These are phyloP conservation scores for Onychorhynchus coronatus DNA, from an alignment of 2,113 vertebrate genomes.

Conservation along the genomic window DNA sequence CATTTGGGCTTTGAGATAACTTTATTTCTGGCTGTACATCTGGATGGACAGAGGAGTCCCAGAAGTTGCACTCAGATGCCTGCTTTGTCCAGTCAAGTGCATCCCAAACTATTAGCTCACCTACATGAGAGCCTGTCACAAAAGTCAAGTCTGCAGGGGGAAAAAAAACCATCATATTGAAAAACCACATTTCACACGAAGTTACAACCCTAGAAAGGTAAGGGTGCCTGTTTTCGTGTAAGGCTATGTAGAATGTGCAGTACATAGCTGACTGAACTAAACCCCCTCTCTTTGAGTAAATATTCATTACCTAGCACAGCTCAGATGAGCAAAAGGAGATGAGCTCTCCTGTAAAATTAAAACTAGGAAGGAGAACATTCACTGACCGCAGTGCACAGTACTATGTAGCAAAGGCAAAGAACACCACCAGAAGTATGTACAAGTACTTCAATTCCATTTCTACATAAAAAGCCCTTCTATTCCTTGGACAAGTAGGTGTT, in stretches of 20 bases:
- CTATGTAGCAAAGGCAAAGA: background rate
- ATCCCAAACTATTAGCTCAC: slow-evolving; percentile 94
- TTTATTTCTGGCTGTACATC: slow-evolving; percentile 83
- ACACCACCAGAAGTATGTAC: background rate
- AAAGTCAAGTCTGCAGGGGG: slow-evolving; percentile 76
- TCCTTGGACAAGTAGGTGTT: background rate
- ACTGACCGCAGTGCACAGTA: background rate
- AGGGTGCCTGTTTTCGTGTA: background rate
- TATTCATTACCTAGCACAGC: background rate
- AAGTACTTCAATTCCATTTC: background rate
- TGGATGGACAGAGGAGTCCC: slow-evolving; percentile 78
- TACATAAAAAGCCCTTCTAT: background rate
- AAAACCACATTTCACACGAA: background rate
- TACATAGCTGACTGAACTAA: background rate
- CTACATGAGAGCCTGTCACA: slow-evolving; percentile 88
- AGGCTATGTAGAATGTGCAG: background rate
- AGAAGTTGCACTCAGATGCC: slow-evolving; percentile 83
- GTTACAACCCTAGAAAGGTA: background rate
- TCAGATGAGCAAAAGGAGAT: background rate
- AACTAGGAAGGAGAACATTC: background rate
- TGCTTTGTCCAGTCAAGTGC: slow-evolving; percentile 82
- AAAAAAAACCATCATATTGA: background rate
- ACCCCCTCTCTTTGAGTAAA: background rate
- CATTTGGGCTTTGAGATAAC: slow-evolving; percentile 82
- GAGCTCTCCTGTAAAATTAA: background rate